Evolutionary conservation across 1,140 invertebrate genomes (phyloP).

Genomic region (Eueides isabella): DNA sequence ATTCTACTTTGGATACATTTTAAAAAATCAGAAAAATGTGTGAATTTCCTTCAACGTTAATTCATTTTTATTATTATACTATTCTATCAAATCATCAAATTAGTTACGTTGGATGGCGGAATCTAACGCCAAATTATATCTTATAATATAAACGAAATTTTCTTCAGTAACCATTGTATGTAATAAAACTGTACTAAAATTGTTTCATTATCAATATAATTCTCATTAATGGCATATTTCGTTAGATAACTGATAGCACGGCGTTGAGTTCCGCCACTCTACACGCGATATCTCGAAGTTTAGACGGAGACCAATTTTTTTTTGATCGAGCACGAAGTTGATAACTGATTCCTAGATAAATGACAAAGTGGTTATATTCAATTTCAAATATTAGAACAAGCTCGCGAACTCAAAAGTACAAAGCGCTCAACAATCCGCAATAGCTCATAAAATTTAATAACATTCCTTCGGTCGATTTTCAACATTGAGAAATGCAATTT

Average conservation of each 20-base stretch:
- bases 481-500: constrained; percentile 61
- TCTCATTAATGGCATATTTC: too few relatives aligned
- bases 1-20: too few relatives aligned
- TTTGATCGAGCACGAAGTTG: too few relatives aligned
- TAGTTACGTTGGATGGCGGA: not conserved
- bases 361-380: not conserved
- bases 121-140: not conserved
- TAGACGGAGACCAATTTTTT: too few relatives aligned
- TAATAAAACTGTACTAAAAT: too few relatives aligned
- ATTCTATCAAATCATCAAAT: not conserved
- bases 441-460: constrained; percentile 76
- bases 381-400: constrained; percentile 29
- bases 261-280: too few relatives aligned
- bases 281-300: too few relatives aligned
- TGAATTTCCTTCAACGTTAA: too few relatives aligned
- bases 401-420: constrained; percentile 39
- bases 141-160: not conserved
- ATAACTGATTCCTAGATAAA: not conserved
- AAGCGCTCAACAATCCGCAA: constrained; percentile 44
- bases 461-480: constrained; percentile 56
- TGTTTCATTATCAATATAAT: too few relatives aligned
- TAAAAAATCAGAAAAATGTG: too few relatives aligned
- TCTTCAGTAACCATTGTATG: not conserved
- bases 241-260: too few relatives aligned
- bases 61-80: too few relatives aligned